Base-by-base conservation (phyloP, 1,140 invertebrate genomes). In the Lasioglossum baleicum region DNA sequence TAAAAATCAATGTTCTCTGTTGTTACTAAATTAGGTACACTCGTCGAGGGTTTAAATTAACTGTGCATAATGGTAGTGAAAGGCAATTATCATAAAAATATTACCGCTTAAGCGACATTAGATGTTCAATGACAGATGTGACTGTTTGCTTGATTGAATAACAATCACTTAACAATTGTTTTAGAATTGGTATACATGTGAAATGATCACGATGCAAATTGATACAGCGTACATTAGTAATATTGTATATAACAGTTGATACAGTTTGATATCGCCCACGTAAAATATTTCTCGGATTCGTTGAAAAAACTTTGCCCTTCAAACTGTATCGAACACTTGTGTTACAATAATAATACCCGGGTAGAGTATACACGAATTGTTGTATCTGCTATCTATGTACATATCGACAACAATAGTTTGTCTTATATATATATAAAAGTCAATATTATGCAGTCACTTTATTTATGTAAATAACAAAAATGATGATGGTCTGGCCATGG, bases 401-500 rank as follows among this genome's bases (percentile, higher is more conserved):
- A 56, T 56, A 31, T 70, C 4, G 56, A 56, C 17, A 56, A 56
- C 51, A 70, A 17, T n/a, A 56, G 17, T 58, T 20, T 70, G 35
- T 56, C 4, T 70, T 56, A 61, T 26, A 2, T 61, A 48, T 61
- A 44, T 26, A 20, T 22, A 60, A 60, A 68, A 61, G 48, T 44
- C n/a, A 67, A 48, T n/a, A 61, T 64, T 72, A 40, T 48, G 26
- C 63, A 78, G 53, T 22, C 58, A 74, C 64, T 15, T 53, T 68
- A 66, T 79, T 26, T 17, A 53, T 91, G 91, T 92, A 87, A 93
- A 92, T 92, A 92, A 93, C 90, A 92, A 89, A 90, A 92, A 92
- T 92, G 92, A 92, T 93, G 91, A 93, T 92, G 91, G 90, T 92
- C 92, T 93, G 92, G 92, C 92, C 92, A 93, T 93, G 92, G 92